Evolutionary conservation across 1,140 invertebrate species (phyloP).

Genomic region (Solenopsis fugax): DNA sequence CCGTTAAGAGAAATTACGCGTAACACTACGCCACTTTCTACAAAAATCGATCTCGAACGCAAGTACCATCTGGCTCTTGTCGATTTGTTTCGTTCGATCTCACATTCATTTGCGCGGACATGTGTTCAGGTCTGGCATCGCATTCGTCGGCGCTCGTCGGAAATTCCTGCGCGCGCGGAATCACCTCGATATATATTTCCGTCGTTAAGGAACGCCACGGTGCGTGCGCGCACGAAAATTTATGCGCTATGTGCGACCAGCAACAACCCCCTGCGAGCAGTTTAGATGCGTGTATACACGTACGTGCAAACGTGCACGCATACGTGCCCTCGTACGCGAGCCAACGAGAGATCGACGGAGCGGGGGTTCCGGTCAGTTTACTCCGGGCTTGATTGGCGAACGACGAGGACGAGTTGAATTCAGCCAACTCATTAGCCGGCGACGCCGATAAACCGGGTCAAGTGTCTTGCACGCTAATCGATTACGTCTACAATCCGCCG

Average conservation of each 20-base stretch:
- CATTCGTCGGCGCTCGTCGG: background rate
- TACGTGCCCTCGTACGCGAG: background rate
- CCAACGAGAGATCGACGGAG: constrained; percentile 1
- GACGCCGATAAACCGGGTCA: constrained; percentile 74
- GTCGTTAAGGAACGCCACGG: constrained; percentile 52
- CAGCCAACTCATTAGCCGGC: constrained; percentile 74
- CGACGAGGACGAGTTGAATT: constrained; percentile 51
- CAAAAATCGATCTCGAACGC: background rate
- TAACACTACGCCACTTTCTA: background rate
- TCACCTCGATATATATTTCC: constrained; percentile 63
- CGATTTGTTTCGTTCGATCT: background rate
- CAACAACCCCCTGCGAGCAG: constrained; percentile 34
- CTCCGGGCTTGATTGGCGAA: constrained; percentile 19
- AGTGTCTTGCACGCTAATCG: constrained; percentile 66
- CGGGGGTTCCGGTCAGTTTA: constrained; percentile 7
- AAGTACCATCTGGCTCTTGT: background rate
- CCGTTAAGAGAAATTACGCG: background rate
- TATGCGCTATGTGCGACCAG: constrained; percentile 30
- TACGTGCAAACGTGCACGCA: background rate
- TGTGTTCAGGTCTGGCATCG: constrained; percentile 6
- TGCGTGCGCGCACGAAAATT: constrained; percentile 58
- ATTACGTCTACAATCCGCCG: constrained; percentile 68
- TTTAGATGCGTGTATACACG: background rate
- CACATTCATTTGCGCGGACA: background rate
- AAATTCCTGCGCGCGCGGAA: constrained; percentile 27